Base-by-base conservation (phyloP, 1,140 invertebrate species). In the Papilio polytes region DNA sequence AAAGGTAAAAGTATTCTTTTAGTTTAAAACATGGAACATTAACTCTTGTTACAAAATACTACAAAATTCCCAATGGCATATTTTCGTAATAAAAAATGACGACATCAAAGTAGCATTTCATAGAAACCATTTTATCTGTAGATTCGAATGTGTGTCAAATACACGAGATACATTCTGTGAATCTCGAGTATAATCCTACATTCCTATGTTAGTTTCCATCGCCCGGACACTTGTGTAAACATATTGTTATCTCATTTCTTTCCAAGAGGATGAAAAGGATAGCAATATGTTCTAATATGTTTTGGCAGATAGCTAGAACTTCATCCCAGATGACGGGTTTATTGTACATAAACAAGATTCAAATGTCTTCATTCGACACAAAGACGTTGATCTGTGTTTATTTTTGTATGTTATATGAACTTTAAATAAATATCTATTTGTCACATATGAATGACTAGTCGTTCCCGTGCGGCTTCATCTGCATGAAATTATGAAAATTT, bases 1-100 rank as follows among this genome's bases (percentile, higher is more conserved):
- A n/a, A 12, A 18, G 2, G 2, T 26, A 2, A 26, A 26, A 41
- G 36, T 41, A 41, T 41, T 41, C 0, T 41, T 41, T 41, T 41
- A 41, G 6, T 41, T 41, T 41, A 41, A 6, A 4, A 41, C 7
- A 8, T 41, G 7, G 36, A 41, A 2, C 20, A 63, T 22, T 22
- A 13, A 1, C 2, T 13, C 20, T 1, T 15, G 26, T 63, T 63
- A 63, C 59, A 26, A 63, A 22, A 63, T 4, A 63, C 22, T 63
- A 63, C 18, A 26, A 63, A 63, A 63, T n/a, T 18, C 8, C 2
- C 18, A 20, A 63, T 22, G 20, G 26, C 20, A 63, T 63, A 63
- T 63, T 63, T 63, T 63, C 59, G 59, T 63, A 63, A 63, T 26
- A 63, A 63, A 63, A 63, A 56, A 56, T 56, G 53, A 56, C 53